A percentile compares a stretch with the other conserved stretches of the same genome.
phyloP scores from a whole-genome alignment of 2,888 invertebrate genomes.

The Agrochola circellaris region DNA sequence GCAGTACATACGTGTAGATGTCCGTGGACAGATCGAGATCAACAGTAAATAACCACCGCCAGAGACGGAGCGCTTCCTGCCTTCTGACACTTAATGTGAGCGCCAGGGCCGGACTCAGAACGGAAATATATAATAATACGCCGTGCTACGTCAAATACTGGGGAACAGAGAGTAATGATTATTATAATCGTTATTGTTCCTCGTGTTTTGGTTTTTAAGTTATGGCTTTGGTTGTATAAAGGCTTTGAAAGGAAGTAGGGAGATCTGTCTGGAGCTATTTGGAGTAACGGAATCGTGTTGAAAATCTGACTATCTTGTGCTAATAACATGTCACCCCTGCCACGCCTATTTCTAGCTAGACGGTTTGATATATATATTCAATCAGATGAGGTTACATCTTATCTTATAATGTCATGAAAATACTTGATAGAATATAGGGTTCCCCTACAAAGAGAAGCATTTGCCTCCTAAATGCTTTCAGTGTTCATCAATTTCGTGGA shows the following conservation, averaged over 20 bases:
- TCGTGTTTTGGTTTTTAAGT: conserved; percentile 39
- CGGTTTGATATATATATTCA: no score
- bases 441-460: neutral
- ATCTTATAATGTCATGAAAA: neutral
- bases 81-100: conserved; percentile 83
- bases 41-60: conserved; percentile 85
- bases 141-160: conserved; percentile 42
- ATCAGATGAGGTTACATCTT: neutral
- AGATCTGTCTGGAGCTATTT: neutral
- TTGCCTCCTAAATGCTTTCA: neutral
- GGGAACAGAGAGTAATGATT: conserved; percentile 41
- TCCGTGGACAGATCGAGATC: conserved; percentile 83
- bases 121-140: conserved; percentile 58
- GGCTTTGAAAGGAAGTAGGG: conserved; percentile 19
- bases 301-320: neutral
- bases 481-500: neutral
- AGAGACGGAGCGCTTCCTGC: conserved; percentile 87
- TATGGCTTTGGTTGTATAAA: conserved; percentile 28
- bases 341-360: neutral
- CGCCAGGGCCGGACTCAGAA: conserved; percentile 59
- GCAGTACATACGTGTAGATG: conserved; percentile 66
- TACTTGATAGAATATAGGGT: neutral
- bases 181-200: conserved; percentile 44
- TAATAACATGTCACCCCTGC: neutral
- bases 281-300: neutral